Conservation (phyloP, 1,140 invertebrate species). For the Hermetia illucens region DNA sequence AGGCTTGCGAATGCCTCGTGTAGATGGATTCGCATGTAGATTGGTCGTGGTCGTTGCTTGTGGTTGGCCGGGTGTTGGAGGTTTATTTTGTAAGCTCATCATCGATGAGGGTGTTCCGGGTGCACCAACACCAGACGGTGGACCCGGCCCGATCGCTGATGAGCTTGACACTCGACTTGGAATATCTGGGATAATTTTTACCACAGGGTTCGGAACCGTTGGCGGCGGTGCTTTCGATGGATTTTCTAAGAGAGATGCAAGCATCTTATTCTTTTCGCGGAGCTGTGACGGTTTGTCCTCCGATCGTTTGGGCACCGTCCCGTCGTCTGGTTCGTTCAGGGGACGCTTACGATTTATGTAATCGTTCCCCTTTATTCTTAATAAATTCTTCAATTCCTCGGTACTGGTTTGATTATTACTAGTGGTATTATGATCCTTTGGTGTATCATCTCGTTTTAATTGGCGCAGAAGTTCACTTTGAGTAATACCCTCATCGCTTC, state of each 20-base stretch:
- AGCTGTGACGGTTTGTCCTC: constrained; percentile 45
- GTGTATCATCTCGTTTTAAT: constrained; percentile 50
- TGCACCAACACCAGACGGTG: constrained; percentile 24
- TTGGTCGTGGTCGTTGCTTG: not conserved
- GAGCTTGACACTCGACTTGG: constrained; percentile 31
- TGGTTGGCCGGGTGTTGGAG: too few relatives aligned
- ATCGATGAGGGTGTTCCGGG: constrained; percentile 36
- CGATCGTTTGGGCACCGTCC: constrained; percentile 36
- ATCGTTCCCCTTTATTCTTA: constrained; percentile 38
- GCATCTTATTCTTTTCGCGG: constrained; percentile 73
- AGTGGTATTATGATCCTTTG: constrained; percentile 10
- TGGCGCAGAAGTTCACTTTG: constrained; percentile 67
- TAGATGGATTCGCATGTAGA: constrained; percentile 27
- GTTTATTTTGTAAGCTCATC: too few relatives aligned
- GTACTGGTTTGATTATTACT: constrained; percentile 12
- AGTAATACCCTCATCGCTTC: constrained; percentile 62
- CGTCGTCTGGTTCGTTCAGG: constrained; percentile 46
- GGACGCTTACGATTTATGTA: constrained; percentile 49
- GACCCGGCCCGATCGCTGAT: constrained; percentile 10
- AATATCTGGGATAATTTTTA: constrained; percentile 41
- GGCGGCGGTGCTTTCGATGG: constrained; percentile 55
- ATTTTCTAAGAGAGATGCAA: constrained; percentile 67
- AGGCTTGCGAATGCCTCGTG: constrained; percentile 35
- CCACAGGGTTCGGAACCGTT: constrained; percentile 45
- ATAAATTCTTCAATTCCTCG: constrained; percentile 28